phyloP scores from a whole-genome alignment of 1,140 invertebrate species.

The Schmidtea mediterranea region DNA sequence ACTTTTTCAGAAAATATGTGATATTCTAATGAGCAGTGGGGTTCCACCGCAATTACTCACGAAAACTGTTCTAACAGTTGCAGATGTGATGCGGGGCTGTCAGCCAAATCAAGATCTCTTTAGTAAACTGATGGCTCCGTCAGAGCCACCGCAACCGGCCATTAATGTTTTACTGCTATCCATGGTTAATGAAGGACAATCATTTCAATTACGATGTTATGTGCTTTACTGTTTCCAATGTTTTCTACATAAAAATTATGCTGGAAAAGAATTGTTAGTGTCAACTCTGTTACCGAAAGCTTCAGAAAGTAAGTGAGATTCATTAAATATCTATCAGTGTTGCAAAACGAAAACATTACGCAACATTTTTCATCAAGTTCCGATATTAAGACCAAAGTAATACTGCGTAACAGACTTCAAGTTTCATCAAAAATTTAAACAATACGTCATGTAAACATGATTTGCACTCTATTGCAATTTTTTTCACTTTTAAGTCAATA shows the following conservation, averaged over 20 bases:
- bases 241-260: slow-evolving; percentile 62
- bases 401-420: no score
- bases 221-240: slow-evolving; percentile 90
- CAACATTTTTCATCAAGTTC: no score
- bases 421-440: no score
- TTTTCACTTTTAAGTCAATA: no score
- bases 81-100: slow-evolving; percentile 70
- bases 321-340: background rate
- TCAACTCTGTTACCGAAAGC: slow-evolving; percentile 62
- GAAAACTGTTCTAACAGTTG: slow-evolving; percentile 77
- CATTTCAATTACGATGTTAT: slow-evolving; percentile 60
- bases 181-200: slow-evolving; percentile 94
- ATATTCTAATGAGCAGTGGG: slow-evolving; percentile 71
- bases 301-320: slow-evolving; percentile 34
- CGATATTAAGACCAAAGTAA: no score
- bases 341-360: no score
- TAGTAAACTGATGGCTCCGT: slow-evolving; percentile 61
- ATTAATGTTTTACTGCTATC: slow-evolving; percentile 82
- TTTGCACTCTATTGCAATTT: no score
- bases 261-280: slow-evolving; percentile 41
- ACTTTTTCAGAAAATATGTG: slow-evolving; percentile 40
- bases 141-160: slow-evolving; percentile 59
- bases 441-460: no score
- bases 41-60: slow-evolving; percentile 79
- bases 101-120: slow-evolving; percentile 69